These are phyloP conservation scores for Drosophila takahashii DNA, from an alignment of 1,140 invertebrate genomes.

Conservation along the genomic window DNA sequence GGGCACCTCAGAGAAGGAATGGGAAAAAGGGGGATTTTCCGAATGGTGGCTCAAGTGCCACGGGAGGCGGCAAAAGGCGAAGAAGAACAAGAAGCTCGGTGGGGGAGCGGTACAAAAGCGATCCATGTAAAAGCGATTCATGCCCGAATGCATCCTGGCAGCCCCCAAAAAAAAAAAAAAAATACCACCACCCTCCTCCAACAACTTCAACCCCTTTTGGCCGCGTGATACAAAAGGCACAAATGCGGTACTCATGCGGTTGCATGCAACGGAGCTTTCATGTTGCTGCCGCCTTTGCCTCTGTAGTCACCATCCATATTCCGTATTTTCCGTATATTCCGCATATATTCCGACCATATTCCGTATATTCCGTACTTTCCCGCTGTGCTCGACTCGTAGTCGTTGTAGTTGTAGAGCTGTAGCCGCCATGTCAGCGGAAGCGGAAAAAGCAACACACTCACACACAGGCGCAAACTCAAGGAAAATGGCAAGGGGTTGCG, in stretches of 20 bases:
- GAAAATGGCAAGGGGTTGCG: conserved; percentile 40
- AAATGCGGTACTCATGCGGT: conserved; percentile 79
- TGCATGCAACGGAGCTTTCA: conserved; percentile 81
- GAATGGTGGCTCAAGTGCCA: conserved; percentile 26
- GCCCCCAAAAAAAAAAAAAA: background rate
- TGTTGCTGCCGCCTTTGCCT: conserved; percentile 45
- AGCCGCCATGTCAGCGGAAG: conserved; percentile 79
- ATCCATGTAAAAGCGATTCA: conserved; percentile 76
- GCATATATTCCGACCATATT: conserved; percentile 3
- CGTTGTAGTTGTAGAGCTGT: conserved; percentile 16
- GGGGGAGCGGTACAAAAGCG: conserved; percentile 62
- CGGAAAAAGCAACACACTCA: conserved; percentile 77
- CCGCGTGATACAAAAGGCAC: conserved; percentile 70
- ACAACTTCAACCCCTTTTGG: background rate
- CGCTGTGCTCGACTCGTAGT: conserved; percentile 40
- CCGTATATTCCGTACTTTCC: conserved; percentile 4
- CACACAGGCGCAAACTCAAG: conserved; percentile 34
- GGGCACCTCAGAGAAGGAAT: conserved; percentile 4
- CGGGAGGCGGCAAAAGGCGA: background rate
- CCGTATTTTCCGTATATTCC: background rate
- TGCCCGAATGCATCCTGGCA: conserved; percentile 68
- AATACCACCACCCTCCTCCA: background rate
- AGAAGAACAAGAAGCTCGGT: background rate
- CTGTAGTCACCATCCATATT: conserved; percentile 3
- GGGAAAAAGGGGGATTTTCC: background rate